Evolutionary conservation across 1,140 invertebrate genomes (phyloP).

Genomic region (Cardiocondyla obscurior): DNA sequence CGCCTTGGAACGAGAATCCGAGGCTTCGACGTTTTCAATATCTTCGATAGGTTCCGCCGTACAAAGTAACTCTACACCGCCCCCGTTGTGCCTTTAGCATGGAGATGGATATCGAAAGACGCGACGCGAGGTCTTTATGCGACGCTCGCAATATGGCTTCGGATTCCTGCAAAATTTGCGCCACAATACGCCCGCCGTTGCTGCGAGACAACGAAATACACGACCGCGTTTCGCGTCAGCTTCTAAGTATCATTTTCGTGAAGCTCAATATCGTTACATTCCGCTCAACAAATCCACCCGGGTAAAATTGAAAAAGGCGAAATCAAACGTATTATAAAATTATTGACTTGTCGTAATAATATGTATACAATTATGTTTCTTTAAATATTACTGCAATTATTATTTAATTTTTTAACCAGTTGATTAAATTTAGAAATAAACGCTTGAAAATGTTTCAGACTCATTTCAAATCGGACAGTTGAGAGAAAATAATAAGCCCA

Average conservation of each 20-base stretch:
- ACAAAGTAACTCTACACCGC: slow-evolving; percentile 50
- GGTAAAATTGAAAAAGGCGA: background rate
- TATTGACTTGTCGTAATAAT: too few species aligned
- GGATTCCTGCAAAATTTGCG: slow-evolving; percentile 38
- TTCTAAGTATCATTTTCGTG: background rate
- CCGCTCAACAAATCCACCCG: too few species aligned
- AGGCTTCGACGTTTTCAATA: slow-evolving; percentile 48
- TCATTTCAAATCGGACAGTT: background rate
- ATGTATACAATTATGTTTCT: too few species aligned
- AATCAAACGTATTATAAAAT: background rate
- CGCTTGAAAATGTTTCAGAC: background rate
- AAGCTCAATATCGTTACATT: background rate
- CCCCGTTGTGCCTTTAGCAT: slow-evolving; percentile 18
- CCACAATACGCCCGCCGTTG: background rate
- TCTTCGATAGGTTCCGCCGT: slow-evolving; percentile 36
- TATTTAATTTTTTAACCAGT: background rate
- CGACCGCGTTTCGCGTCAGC: background rate
- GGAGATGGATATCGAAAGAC: slow-evolving; percentile 44
- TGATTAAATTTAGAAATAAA: background rate
- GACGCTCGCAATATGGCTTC: slow-evolving; percentile 37
- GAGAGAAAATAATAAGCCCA: background rate
- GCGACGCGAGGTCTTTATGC: slow-evolving; percentile 1
- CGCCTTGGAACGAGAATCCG: slow-evolving; percentile 31
- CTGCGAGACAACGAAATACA: background rate
- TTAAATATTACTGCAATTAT: background rate